Conservation (phyloP, 2,888 invertebrate species). For the Elysia crispata region DNA sequence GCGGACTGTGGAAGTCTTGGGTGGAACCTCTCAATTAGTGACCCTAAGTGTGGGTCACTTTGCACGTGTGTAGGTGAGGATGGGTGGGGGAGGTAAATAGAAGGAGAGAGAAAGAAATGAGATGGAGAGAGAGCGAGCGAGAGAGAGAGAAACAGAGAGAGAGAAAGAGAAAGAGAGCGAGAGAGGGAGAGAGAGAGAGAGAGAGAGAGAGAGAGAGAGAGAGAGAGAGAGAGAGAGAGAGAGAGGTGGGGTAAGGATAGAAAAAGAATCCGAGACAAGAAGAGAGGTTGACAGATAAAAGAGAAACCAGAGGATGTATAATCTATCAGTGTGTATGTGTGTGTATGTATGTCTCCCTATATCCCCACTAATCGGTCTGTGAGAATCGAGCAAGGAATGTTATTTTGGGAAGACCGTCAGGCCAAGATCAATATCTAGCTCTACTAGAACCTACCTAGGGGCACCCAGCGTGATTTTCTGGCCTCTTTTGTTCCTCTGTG, state of each 20-base stretch:
- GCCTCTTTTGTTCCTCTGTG: not conserved
- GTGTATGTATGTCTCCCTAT: too few relatives aligned
- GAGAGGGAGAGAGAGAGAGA: not conserved
- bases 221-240: not conserved
- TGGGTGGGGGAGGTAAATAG: slow-evolving; percentile 24
- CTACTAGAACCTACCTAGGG: not conserved
- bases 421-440: not conserved
- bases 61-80: slow-evolving; percentile 9
- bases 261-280: slow-evolving; percentile 23
- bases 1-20: too few relatives aligned
- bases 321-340: too few relatives aligned
- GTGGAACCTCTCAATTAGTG: too few relatives aligned
- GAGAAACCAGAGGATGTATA: too few relatives aligned
- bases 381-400: slow-evolving; percentile 6
- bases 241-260: too few relatives aligned
- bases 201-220: slow-evolving; percentile 19
- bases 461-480: not conserved
- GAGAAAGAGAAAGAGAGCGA: slow-evolving; percentile 25
- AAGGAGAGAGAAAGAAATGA: slow-evolving; percentile 5
- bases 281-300: not conserved
- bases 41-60: too few relatives aligned
- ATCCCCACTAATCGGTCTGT: not conserved
- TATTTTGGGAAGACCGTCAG: too few relatives aligned
- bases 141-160: slow-evolving; percentile 18
- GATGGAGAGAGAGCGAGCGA: not conserved